phyloP scores from a whole-genome alignment of 2,797 vertebrate genomes.

The Syndactyla subalaris region DNA sequence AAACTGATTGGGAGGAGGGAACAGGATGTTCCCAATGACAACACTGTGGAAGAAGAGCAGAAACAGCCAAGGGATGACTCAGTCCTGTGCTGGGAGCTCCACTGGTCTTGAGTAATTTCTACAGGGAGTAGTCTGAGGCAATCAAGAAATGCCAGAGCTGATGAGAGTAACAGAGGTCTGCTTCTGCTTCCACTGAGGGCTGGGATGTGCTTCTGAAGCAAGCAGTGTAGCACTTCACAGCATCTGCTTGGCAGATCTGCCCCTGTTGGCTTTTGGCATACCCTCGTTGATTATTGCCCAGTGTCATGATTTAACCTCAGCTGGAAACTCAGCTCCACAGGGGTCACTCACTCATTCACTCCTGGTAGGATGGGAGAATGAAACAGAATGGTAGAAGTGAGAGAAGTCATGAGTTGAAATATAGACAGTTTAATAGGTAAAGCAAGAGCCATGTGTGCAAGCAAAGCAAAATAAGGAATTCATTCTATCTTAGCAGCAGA shows the following conservation, averaged over 20 bases:
- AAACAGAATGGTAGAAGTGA: neutral
- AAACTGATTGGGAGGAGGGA: neutral
- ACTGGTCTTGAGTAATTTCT: neutral
- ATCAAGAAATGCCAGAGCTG: neutral
- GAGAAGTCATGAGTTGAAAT: neutral
- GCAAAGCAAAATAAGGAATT: neutral
- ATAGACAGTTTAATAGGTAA: neutral
- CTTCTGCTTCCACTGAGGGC: neutral
- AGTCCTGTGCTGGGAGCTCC: neutral
- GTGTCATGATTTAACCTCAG: accelerated
- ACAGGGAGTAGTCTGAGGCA: neutral
- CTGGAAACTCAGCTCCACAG: neutral
- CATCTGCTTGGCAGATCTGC: neutral
- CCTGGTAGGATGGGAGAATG: accelerated
- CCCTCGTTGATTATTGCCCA: neutral
- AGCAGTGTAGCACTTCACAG: neutral
- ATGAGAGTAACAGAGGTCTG: neutral
- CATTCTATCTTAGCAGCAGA: accelerated
- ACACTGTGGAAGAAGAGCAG: neutral
- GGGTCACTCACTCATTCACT: neutral
- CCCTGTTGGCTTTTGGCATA: neutral
- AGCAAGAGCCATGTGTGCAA: neutral
- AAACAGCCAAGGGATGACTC: neutral
- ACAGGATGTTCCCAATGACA: neutral
- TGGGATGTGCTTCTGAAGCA: neutral